phyloP scores from a whole-genome alignment of 2,797 vertebrate species.

The Euphonia xanthogaster region DNA sequence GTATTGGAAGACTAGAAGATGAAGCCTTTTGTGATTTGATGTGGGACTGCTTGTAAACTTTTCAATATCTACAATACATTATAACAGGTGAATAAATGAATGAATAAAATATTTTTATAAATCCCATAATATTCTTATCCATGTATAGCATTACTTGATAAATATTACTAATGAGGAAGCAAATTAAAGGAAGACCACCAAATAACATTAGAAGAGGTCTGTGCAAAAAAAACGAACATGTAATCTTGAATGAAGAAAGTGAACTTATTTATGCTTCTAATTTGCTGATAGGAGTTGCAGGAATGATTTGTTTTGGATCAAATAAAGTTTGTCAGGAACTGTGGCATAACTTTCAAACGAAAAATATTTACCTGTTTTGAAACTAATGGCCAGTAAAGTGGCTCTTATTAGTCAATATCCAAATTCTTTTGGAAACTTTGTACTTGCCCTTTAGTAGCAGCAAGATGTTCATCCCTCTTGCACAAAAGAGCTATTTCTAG shows the following conservation, averaged over 20 bases:
- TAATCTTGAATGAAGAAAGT: background rate
- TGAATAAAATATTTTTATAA: background rate
- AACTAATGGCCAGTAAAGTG: background rate
- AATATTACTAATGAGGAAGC: background rate
- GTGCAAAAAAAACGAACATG: background rate
- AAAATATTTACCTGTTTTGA: background rate
- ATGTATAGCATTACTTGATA: background rate
- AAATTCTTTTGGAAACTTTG: background rate
- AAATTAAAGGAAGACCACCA: background rate
- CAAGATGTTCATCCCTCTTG: background rate
- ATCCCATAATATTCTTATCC: background rate
- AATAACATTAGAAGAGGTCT: background rate
- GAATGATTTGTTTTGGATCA: background rate
- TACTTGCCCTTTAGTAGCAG: background rate
- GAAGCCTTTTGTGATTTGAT: background rate
- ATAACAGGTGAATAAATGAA: background rate
- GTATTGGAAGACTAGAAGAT: background rate
- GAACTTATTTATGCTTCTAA: background rate
- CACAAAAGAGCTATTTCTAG: background rate
- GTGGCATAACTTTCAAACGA: background rate
- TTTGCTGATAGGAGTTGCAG: background rate
- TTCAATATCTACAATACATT: background rate
- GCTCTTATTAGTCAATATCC: background rate
- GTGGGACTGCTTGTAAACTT: background rate
- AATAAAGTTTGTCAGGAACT: background rate